Percentiles rank a stretch among this genome's conserved stretches.
Conservation (phyloP, 92 coral and sea anemone species). For the Zoanthus solanderi region DNA sequence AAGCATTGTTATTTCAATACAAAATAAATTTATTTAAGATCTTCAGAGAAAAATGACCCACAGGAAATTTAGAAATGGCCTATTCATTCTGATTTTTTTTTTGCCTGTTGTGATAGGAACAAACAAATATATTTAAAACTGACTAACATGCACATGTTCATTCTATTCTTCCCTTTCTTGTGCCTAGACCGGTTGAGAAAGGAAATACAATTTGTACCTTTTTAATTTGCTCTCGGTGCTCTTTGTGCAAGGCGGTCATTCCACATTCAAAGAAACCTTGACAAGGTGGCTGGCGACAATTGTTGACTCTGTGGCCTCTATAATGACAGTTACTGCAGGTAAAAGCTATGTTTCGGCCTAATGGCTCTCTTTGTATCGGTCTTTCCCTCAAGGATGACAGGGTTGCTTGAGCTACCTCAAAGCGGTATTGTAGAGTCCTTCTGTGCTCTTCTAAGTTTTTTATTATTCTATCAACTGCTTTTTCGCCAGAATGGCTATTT, state of each 20-base stretch:
- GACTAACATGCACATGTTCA: background rate
- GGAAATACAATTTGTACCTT: constrained; percentile 25
- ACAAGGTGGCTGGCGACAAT: too few species aligned
- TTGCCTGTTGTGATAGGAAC: background rate
- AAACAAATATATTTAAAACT: background rate
- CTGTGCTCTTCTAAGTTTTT: constrained; percentile 50
- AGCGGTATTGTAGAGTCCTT: constrained; percentile 42
- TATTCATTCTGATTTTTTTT: background rate
- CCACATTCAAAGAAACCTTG: constrained; percentile 57
- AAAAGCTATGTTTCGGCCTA: constrained; percentile 57
- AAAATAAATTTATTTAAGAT: too few species aligned
- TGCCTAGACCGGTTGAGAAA: constrained; percentile 1
- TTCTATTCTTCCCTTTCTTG: constrained; percentile 4
- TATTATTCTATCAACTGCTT: constrained; percentile 53
- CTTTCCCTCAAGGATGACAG: constrained; percentile 60
- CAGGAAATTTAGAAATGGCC: background rate
- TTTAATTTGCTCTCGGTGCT: constrained; percentile 51
- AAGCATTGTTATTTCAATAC: background rate
- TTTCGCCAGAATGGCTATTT: constrained; percentile 3
- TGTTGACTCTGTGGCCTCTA: constrained; percentile 60
- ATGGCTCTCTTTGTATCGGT: constrained; percentile 47
- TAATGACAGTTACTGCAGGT: constrained; percentile 72
- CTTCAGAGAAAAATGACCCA: background rate
- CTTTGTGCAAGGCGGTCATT: constrained; percentile 40
- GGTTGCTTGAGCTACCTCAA: constrained; percentile 59